These are phyloP conservation scores for Pelodytes ibericus DNA, from an alignment of 2,797 vertebrate genomes.

Conservation along the genomic window DNA sequence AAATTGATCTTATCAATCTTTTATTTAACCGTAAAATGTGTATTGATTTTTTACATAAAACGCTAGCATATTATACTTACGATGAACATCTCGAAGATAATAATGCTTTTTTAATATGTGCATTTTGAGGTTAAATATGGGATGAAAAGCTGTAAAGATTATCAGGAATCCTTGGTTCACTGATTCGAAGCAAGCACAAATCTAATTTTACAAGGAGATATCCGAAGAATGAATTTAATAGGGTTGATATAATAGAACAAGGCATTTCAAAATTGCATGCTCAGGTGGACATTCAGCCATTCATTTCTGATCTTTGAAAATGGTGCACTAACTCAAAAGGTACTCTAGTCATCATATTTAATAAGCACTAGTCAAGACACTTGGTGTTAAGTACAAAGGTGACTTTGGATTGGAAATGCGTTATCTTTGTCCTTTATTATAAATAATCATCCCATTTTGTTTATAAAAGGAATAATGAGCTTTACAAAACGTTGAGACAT, in stretches of 20 bases:
- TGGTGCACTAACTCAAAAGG: slow-evolving; percentile 61
- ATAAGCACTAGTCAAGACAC: slow-evolving; percentile 63
- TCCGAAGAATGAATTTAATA: slow-evolving; percentile 68
- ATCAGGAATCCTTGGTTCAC: slow-evolving; percentile 63
- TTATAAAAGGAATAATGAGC: slow-evolving; percentile 18
- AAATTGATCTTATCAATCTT: slow-evolving; percentile 32
- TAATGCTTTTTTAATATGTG: slow-evolving; percentile 70
- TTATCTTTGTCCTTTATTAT: slow-evolving; percentile 57
- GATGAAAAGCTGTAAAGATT: slow-evolving; percentile 65
- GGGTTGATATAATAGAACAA: slow-evolving; percentile 69
- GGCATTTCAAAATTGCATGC: slow-evolving; percentile 73
- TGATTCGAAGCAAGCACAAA: slow-evolving; percentile 68
- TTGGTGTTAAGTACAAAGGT: slow-evolving; percentile 73
- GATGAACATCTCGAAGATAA: slow-evolving; percentile 63
- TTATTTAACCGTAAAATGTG: slow-evolving; percentile 45
- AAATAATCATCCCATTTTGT: slow-evolving; percentile 31
- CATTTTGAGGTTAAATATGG: slow-evolving; percentile 70
- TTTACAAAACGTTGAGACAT: slow-evolving; percentile 22
- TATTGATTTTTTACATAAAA: slow-evolving; percentile 67
- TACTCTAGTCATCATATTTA: slow-evolving; percentile 61
- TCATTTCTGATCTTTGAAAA: slow-evolving; percentile 66
- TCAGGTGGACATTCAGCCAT: slow-evolving; percentile 69
- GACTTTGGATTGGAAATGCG: slow-evolving; percentile 66
- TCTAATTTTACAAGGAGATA: slow-evolving; percentile 76
- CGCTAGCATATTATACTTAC: slow-evolving; percentile 60